A percentile compares a stretch with the other conserved stretches of the same genome.
phyloP scores from a whole-genome alignment of 2,888 invertebrate genomes.

The Lepidochrysops patricia region DNA sequence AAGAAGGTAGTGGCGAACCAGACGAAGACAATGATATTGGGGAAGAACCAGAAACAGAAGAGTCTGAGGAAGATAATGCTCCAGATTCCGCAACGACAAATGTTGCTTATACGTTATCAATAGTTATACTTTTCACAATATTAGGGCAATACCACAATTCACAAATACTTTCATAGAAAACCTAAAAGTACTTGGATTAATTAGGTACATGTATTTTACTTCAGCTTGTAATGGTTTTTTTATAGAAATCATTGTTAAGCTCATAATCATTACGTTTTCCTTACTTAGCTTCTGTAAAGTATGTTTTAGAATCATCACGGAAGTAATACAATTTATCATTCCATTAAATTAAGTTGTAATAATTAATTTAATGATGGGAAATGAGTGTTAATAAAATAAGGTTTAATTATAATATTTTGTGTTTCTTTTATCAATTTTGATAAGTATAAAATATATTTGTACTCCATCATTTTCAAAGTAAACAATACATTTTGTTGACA shows the following conservation, averaged over 20 bases:
- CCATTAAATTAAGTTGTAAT: too few species aligned
- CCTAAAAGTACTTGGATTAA: conserved; percentile 31
- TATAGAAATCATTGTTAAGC: conserved; percentile 21
- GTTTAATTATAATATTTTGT: not conserved
- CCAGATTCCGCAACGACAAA: conserved; percentile 43
- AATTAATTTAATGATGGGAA: not conserved
- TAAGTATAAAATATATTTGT: too few species aligned
- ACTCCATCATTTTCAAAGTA: not conserved
- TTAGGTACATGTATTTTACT: not conserved
- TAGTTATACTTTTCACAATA: conserved; percentile 40
- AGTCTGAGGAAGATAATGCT: conserved; percentile 18
- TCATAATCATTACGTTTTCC: not conserved
- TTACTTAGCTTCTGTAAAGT: not conserved
- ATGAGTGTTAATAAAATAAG: not conserved
- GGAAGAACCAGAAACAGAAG: conserved; percentile 24
- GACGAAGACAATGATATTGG: conserved; percentile 18
- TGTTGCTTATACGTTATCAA: conserved; percentile 46
- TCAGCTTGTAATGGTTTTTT: conserved; percentile 21
- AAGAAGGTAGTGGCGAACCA: conserved; percentile 20
- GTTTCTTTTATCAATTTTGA: not conserved
- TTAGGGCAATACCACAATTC: conserved; percentile 39
- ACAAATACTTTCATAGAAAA: conserved; percentile 37
- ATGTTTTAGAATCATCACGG: too few species aligned
- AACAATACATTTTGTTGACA: not conserved
- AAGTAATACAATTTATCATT: too few species aligned